phyloP scores from a whole-genome alignment of 2,797 vertebrate genomes.

The Pagetopsis macropterus region DNA sequence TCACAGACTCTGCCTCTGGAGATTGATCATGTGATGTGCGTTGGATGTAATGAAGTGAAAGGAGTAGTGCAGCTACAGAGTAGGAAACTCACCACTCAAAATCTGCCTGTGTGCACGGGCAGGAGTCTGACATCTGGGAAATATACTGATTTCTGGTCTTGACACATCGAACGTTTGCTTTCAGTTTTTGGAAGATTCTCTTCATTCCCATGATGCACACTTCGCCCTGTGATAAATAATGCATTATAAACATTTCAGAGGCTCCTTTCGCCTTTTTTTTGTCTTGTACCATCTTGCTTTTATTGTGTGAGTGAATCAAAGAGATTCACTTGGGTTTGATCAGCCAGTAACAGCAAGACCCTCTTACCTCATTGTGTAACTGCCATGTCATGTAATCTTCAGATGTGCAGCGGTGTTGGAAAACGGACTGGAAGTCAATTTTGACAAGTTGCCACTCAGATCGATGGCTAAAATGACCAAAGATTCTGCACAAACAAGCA shows the following conservation, averaged over 20 bases:
- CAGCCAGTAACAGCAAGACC: background rate
- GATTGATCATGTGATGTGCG: conserved; percentile 63
- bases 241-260: conserved; percentile 66
- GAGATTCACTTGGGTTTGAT: conserved; percentile 45
- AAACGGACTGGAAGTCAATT: conserved; percentile 93
- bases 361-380: conserved; percentile 88
- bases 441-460: conserved; percentile 97
- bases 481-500: conserved; percentile 83
- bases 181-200: conserved; percentile 91
- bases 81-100: conserved; percentile 91
- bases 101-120: conserved; percentile 92
- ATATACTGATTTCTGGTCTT: conserved; percentile 90
- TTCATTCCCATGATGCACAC: conserved; percentile 96
- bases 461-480: conserved; percentile 94
- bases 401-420: conserved; percentile 86
- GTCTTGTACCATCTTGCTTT: conserved; percentile 41
- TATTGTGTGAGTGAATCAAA: conserved; percentile 57
- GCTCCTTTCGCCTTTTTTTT: conserved; percentile 29
- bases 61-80: conserved; percentile 49
- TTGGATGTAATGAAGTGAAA: conserved; percentile 72
- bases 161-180: conserved; percentile 90
- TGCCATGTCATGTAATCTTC: conserved; percentile 93
- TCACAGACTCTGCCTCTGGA: conserved; percentile 60
- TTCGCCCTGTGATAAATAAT: conserved; percentile 81
- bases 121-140: conserved; percentile 91